Percentiles rank a stretch among this genome's conserved stretches.
These are phyloP conservation scores for Asarcornis scutulata DNA, from an alignment of 2,113 vertebrate species.

Conservation along the genomic window DNA sequence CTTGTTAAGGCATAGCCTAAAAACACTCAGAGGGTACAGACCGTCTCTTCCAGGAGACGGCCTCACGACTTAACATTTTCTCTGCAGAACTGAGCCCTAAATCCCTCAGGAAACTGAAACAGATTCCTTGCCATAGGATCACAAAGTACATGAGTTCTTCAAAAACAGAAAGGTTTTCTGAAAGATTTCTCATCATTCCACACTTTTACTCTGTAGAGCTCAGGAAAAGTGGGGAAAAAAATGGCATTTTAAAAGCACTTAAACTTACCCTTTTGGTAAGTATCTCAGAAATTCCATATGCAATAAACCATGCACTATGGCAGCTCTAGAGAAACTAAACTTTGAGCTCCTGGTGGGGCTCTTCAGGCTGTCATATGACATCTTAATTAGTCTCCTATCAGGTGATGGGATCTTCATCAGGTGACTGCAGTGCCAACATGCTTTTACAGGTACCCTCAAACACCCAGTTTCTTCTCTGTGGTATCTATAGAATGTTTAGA, in stretches of 20 bases:
- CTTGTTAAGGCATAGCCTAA: not conserved
- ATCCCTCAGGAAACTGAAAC: not conserved
- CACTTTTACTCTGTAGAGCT: not conserved
- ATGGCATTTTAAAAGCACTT: not conserved
- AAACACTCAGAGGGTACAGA: not conserved
- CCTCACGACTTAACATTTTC: not conserved
- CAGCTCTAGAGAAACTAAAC: not conserved
- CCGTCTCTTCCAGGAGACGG: not conserved
- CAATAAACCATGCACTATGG: not conserved
- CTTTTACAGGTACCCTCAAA: not conserved
- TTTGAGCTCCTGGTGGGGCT: not conserved
- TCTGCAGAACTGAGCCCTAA: not conserved
- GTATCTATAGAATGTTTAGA: not conserved
- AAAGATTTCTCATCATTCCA: not conserved
- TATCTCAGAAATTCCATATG: not conserved
- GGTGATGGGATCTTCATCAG: not conserved
- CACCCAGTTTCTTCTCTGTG: not conserved
- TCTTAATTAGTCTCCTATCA: not conserved
- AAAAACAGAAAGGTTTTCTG: not conserved
- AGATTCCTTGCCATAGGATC: conserved; percentile 1
- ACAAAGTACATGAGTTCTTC: not conserved
- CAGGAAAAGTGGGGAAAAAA: too few species aligned
- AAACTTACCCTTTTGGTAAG: not conserved
- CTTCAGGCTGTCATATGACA: not conserved
- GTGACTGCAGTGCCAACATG: not conserved